phyloP scores from a whole-genome alignment of 53 echinoderm and acorn worm species.

The Stichopus horrens region DNA sequence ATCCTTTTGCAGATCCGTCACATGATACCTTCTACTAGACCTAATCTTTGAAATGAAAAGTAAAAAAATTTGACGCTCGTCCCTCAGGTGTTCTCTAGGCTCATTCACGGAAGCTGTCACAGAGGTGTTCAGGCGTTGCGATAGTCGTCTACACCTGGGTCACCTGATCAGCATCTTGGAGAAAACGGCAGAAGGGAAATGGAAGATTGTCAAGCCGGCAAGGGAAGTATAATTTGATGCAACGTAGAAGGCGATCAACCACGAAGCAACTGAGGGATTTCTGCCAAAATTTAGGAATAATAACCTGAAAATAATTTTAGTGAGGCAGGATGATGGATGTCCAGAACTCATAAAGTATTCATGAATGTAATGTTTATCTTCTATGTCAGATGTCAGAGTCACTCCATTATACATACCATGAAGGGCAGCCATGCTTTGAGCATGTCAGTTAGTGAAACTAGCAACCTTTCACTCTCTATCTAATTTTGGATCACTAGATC shows the following conservation, averaged over 20 bases:
- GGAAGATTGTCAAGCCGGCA: constrained; percentile 25
- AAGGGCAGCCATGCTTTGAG: background rate
- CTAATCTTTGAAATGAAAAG: constrained; percentile 18
- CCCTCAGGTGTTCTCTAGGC: constrained; percentile 43
- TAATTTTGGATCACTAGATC: no score
- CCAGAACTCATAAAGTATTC: constrained; percentile 6
- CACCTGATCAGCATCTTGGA: constrained; percentile 28
- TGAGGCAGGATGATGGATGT: constrained; percentile 21
- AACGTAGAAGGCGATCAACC: constrained; percentile 27
- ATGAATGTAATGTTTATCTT: constrained; percentile 23
- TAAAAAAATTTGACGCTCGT: constrained; percentile 24
- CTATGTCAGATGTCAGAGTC: background rate
- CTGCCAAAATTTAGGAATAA: constrained; percentile 30
- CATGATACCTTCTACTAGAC: constrained; percentile 36
- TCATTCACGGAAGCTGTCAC: constrained; percentile 41
- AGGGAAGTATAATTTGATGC: constrained; percentile 42
- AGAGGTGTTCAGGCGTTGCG: constrained; percentile 46
- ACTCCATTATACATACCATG: background rate
- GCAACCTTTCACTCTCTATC: no score
- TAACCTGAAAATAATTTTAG: constrained; percentile 1
- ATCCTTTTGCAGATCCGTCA: constrained; percentile 18
- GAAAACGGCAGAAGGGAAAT: constrained; percentile 19
- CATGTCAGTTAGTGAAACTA: no score
- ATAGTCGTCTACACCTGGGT: constrained; percentile 48
- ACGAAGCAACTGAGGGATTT: constrained; percentile 16